phyloP scores from a whole-genome alignment of 2,888 invertebrate genomes.

The Pheosia gnoma region DNA sequence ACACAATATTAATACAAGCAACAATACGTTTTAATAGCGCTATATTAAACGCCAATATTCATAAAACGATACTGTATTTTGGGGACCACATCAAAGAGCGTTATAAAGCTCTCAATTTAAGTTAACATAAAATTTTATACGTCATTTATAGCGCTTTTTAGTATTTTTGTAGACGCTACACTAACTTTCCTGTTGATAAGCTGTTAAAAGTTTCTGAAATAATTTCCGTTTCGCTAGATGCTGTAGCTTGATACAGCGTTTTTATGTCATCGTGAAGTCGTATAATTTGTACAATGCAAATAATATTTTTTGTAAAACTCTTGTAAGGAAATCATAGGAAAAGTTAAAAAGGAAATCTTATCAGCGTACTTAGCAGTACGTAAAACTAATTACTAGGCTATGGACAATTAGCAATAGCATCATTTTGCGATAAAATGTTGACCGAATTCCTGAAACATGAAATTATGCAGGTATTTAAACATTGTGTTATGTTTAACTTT shows the following conservation, averaged over 20 bases:
- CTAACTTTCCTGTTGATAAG: constrained; percentile 13
- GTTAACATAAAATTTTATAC: constrained; percentile 25
- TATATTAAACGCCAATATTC: constrained; percentile 22
- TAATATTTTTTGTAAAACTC: background rate
- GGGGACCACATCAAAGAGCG: constrained; percentile 17
- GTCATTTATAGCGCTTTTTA: constrained; percentile 1
- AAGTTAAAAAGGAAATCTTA: too few species aligned
- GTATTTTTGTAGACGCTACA: constrained; percentile 11
- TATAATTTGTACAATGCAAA: background rate
- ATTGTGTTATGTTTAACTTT: too few species aligned
- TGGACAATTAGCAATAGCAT: too few species aligned
- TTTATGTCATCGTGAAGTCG: background rate
- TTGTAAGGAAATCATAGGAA: too few species aligned
- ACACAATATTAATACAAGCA: too few species aligned
- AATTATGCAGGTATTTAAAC: too few species aligned
- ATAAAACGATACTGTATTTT: constrained; percentile 31
- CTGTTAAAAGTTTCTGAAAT: constrained; percentile 14
- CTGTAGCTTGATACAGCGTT: background rate
- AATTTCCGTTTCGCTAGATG: constrained; percentile 1
- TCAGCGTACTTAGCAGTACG: too few species aligned
- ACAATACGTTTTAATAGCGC: constrained; percentile 5
- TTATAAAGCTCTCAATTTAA: constrained; percentile 34
- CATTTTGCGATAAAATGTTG: too few species aligned
- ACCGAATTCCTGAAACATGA: too few species aligned
- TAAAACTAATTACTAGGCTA: too few species aligned